A percentile compares a stretch with the other conserved stretches of the same genome.
These are phyloP conservation scores for Galaxea fascicularis DNA, from an alignment of 92 coral and sea anemone species.

Conservation along the genomic window DNA sequence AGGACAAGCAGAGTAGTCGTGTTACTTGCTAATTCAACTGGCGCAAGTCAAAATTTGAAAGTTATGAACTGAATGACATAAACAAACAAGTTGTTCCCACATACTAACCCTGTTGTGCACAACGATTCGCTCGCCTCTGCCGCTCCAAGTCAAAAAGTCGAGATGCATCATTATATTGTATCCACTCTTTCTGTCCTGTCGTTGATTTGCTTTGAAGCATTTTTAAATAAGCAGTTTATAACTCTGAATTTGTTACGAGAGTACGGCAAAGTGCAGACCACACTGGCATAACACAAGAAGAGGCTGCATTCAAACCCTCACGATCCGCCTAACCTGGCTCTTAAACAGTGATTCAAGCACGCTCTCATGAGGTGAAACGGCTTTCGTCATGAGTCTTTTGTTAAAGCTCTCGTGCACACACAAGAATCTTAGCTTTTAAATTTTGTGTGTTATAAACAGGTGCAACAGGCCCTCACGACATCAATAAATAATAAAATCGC, in stretches of 20 bases:
- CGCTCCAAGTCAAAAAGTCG: slow-evolving; percentile 45
- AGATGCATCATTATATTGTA: background rate
- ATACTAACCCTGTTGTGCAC: slow-evolving; percentile 33
- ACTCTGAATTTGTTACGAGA: background rate
- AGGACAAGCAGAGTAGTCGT: background rate
- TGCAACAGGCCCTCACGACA: background rate
- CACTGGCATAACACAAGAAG: background rate
- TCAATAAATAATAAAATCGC: slow-evolving; percentile 16
- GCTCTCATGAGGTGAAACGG: background rate
- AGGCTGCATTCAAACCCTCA: background rate
- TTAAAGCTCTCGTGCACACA: background rate
- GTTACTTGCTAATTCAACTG: background rate
- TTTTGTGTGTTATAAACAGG: background rate
- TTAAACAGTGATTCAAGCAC: background rate
- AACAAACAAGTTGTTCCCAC: background rate
- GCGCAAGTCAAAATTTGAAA: slow-evolving; percentile 1
- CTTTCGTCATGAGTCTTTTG: background rate
- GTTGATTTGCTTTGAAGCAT: slow-evolving; percentile 10
- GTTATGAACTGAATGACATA: background rate
- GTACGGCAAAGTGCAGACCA: background rate
- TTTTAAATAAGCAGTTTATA: background rate
- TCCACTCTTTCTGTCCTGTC: background rate
- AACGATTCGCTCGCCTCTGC: slow-evolving; percentile 28
- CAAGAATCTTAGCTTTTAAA: background rate
- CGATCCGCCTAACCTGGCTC: background rate